These are phyloP conservation scores for Dryomyza anilis DNA, from an alignment of 2,888 invertebrate genomes.

Conservation along the genomic window DNA sequence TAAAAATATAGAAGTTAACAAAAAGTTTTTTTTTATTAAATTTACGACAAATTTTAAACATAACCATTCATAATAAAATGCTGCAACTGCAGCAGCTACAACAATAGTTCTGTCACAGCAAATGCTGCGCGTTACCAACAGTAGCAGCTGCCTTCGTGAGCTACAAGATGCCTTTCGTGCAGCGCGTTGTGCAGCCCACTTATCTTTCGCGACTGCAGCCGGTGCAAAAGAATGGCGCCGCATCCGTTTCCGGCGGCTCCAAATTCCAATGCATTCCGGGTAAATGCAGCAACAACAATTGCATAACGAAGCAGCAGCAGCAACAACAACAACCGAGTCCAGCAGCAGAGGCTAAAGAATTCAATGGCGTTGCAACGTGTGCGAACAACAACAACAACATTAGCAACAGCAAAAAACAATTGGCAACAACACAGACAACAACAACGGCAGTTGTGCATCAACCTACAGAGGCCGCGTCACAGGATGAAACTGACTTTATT, in stretches of 20 bases:
- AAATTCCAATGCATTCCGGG: constrained; percentile 50
- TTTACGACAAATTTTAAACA: not conserved
- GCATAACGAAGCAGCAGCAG: constrained; percentile 48
- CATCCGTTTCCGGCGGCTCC: constrained; percentile 35
- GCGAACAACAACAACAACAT: constrained; percentile 11
- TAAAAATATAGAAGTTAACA: no score
- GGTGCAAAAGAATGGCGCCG: constrained; percentile 63
- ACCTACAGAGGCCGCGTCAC: constrained; percentile 13
- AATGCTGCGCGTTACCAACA: not conserved
- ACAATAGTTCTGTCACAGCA: not conserved
- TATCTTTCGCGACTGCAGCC: constrained; percentile 62
- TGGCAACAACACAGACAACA: constrained; percentile 24
- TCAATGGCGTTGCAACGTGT: constrained; percentile 11
- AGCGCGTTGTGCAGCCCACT: constrained; percentile 82
- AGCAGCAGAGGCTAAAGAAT: constrained; percentile 11
- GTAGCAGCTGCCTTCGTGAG: not conserved
- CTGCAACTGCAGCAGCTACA: not conserved
- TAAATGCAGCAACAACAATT: constrained; percentile 55
- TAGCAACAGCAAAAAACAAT: constrained; percentile 17
- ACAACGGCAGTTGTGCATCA: constrained; percentile 14
- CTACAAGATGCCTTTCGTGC: constrained; percentile 81
- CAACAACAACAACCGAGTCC: constrained; percentile 33
- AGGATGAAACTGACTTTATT: constrained; percentile 11
- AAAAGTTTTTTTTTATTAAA: no score
- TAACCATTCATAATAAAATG: not conserved